These are phyloP conservation scores for Apis dorsata DNA, from an alignment of 1,140 invertebrate genomes.

Conservation along the genomic window DNA sequence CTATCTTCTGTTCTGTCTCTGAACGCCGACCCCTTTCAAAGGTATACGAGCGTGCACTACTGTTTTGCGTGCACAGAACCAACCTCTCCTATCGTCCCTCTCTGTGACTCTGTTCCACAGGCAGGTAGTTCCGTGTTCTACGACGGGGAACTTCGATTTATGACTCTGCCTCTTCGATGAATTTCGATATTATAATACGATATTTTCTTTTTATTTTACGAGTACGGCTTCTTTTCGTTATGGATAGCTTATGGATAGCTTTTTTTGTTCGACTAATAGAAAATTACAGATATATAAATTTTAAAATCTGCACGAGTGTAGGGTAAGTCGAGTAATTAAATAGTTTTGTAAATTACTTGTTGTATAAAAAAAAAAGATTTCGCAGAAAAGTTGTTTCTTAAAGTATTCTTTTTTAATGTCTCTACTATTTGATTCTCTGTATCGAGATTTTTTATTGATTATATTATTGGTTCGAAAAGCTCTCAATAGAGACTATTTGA, in stretches of 20 bases:
- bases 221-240: neutral
- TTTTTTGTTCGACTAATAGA: neutral
- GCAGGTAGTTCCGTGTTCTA: conserved; percentile 14
- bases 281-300: too few species aligned
- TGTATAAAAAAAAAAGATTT: too few species aligned
- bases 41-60: conserved; percentile 25
- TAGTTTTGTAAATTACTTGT: too few species aligned
- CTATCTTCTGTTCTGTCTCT: conserved; percentile 63
- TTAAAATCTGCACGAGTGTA: too few species aligned
- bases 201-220: conserved; percentile 1
- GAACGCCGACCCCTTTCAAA: conserved; percentile 43
- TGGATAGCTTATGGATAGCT: too few species aligned
- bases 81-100: neutral
- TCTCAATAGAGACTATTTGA: too few species aligned
- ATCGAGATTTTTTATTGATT: too few species aligned
- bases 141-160: conserved; percentile 53
- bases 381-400: too few species aligned
- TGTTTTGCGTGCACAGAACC: conserved; percentile 24
- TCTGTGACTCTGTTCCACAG: neutral
- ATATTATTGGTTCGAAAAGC: too few species aligned
- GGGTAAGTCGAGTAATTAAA: too few species aligned
- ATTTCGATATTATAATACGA: neutral
- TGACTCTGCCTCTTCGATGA: conserved; percentile 51
- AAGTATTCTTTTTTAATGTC: too few species aligned
- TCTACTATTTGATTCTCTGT: too few species aligned